Conservation (phyloP, 2,797 vertebrate species). For the Oreonectes daqikongensis region DNA sequence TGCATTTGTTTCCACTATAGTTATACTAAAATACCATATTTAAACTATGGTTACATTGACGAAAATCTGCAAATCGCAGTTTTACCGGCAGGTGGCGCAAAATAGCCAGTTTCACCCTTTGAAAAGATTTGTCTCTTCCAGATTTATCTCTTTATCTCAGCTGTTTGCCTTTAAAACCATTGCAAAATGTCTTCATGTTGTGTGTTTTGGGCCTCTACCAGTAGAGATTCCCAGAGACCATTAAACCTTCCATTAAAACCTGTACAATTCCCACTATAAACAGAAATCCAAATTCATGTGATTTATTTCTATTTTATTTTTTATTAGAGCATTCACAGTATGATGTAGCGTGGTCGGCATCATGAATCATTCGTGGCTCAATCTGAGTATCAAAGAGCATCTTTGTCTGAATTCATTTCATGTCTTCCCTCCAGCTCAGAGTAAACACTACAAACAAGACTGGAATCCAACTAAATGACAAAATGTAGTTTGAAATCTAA, state of each 20-base stretch:
- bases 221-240: too few species aligned
- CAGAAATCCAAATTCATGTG: too few species aligned
- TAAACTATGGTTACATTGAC: too few species aligned
- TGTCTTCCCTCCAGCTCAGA: constrained; percentile 5
- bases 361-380: constrained; percentile 33
- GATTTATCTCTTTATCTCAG: too few species aligned
- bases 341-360: neutral
- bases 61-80: neutral
- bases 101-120: neutral
- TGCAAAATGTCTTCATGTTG: too few species aligned
- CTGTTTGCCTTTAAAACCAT: too few species aligned
- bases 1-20: too few species aligned
- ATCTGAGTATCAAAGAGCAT: constrained; percentile 46
- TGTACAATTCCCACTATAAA: too few species aligned
- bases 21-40: too few species aligned
- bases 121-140: neutral
- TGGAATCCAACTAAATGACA: neutral
- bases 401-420: constrained; percentile 32
- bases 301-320: too few species aligned
- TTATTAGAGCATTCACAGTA: neutral
- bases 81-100: constrained; percentile 13
- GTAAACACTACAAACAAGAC: neutral
- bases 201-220: too few species aligned
- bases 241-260: too few species aligned
- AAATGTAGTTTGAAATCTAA: neutral